These are phyloP conservation scores for Zosterops pallidus DNA, from an alignment of 2,113 vertebrate species.

Conservation along the genomic window DNA sequence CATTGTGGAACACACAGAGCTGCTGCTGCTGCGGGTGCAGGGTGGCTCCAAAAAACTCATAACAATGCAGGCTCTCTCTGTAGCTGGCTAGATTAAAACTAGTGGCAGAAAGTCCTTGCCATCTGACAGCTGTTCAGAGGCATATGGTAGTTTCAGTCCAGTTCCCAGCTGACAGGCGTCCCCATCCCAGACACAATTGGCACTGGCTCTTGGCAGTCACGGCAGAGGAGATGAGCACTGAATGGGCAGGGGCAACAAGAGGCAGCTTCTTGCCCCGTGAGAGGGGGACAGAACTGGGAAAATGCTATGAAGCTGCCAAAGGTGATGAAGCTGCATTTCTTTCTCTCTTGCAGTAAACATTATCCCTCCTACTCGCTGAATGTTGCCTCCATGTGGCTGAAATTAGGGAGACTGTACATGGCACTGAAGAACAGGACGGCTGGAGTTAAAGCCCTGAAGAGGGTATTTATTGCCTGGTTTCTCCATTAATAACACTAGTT, in stretches of 20 bases:
- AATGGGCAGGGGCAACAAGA: not conserved
- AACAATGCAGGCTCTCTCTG: conserved; percentile 11
- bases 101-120: conserved; percentile 51
- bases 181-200: conserved; percentile 10
- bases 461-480: conserved; percentile 78
- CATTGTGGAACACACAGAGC: not conserved
- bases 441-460: conserved; percentile 81
- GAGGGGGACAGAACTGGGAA: not conserved
- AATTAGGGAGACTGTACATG: conserved; percentile 87
- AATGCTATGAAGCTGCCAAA: not conserved
- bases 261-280: conserved; percentile 1
- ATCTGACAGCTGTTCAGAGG: conserved; percentile 60
- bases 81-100: conserved; percentile 40
- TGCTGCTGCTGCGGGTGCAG: not conserved
- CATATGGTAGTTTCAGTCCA: conserved; percentile 50
- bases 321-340: not conserved
- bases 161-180: conserved; percentile 25
- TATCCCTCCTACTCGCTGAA: conserved; percentile 92
- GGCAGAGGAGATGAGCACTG: not conserved
- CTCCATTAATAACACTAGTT: not conserved
- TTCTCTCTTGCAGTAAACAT: conserved; percentile 77
- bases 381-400: conserved; percentile 95
- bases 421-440: conserved; percentile 74
- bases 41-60: not conserved
- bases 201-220: conserved; percentile 7